Evolutionary conservation across 2,113 vertebrate species (phyloP), one percentile per base, ranked within the genome.

Genomic region (Castor canadensis): DNA sequence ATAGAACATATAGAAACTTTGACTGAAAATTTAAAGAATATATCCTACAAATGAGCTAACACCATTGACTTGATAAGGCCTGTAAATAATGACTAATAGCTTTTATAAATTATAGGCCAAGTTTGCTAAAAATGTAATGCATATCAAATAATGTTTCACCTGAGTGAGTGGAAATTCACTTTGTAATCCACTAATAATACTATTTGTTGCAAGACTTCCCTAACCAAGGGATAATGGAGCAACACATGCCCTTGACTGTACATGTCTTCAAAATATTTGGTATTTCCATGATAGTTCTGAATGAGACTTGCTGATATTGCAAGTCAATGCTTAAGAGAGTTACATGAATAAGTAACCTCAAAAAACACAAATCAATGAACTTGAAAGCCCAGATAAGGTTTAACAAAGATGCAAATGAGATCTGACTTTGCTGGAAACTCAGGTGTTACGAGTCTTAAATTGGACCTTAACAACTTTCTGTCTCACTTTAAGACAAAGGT

Each of bases 211-310:
- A 96, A 87, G 58, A 58, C 12, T 86, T 54, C 26, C n/a, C 47
- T 22, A 92, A 30, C 26, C 76, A 96, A 62, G 45, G 40, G 32
- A 80, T 45, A 86, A 17, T 24, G 28, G 45, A 91, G 35, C 47
- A 81, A 91, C 79, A 67, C 11, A 24, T 80, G 58, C 69, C 49
- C 58, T 86, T 91, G 62, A 87, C 19, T 35, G 1, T 67, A 45
- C 11, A 52, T 43, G 49, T 87, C 71, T 93, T 84, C 20, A 93
- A 90, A 90, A 90, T 87, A 58, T 47, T 89, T 96, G 56, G 8
- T 69, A 71, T 83, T 79, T 85, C 35, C 43, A 91, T n/a, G 82
- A 62, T 77, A 92, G 67, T 72, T 91, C 9, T 94, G 60, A 94
- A 62, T 73, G 40, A 58, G 26, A 85, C 24, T 81, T 89, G 12